Evolutionary conservation across 2,797 vertebrate species (phyloP).

Genomic region (Coranthus polyacanthus): DNA sequence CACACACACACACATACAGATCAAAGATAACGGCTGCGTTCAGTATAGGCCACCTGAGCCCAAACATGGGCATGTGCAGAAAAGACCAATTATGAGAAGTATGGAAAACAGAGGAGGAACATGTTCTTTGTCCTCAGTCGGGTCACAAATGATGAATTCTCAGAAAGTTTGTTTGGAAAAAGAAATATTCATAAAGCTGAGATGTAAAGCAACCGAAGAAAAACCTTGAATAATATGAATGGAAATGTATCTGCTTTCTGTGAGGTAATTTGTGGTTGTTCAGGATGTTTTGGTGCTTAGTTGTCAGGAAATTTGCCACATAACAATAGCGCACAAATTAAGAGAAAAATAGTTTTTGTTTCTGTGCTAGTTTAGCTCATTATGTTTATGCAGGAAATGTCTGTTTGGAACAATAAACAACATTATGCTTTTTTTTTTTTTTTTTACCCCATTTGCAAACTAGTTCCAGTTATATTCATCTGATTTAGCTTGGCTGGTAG

Average conservation of each 20-base stretch:
- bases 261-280: slow-evolving; percentile 14
- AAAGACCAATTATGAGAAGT: neutral
- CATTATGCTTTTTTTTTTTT: neutral
- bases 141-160: slow-evolving; percentile 3
- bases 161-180: slow-evolving; percentile 5
- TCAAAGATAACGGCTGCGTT: slow-evolving; percentile 50
- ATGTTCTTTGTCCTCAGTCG: neutral
- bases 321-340: slow-evolving; percentile 21
- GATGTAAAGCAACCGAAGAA: neutral
- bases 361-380: slow-evolving; percentile 29
- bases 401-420: slow-evolving; percentile 33
- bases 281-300: neutral
- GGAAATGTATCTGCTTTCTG: neutral
- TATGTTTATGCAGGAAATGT: slow-evolving; percentile 12
- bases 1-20: slow-evolving; percentile 47
- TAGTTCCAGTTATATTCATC: slow-evolving; percentile 42
- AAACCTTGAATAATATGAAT: slow-evolving; percentile 6
- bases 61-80: slow-evolving; percentile 8
- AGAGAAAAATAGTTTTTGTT: slow-evolving; percentile 19
- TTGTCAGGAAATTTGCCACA: slow-evolving; percentile 10
- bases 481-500: slow-evolving; percentile 48
- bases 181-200: slow-evolving; percentile 19
- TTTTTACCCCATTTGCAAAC: slow-evolving; percentile 17
- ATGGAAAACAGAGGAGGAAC: neutral
- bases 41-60: no score